phyloP scores from a whole-genome alignment of 1,140 invertebrate species.

The Sesamia nonagrioides region DNA sequence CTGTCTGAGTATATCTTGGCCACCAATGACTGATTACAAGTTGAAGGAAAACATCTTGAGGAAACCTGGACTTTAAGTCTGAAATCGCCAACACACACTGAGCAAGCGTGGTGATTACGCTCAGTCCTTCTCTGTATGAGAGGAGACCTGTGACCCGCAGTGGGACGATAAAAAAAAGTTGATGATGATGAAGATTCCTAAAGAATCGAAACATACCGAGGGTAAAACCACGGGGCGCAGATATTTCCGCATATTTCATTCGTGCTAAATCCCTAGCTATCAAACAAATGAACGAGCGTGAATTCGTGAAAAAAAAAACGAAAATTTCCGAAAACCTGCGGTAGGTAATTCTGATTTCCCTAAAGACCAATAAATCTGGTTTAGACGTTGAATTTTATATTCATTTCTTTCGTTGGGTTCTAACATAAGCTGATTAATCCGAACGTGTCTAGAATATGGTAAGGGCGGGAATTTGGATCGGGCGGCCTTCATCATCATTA shows the following conservation, averaged over 20 bases:
- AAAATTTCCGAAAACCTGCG: neutral
- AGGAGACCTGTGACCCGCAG: too few species aligned
- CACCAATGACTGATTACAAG: too few species aligned
- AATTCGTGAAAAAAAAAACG: constrained; percentile 13
- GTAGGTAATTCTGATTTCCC: constrained; percentile 18
- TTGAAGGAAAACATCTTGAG: too few species aligned
- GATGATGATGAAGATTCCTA: too few species aligned
- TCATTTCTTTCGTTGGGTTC: neutral
- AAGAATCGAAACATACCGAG: neutral
- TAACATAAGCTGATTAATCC: neutral
- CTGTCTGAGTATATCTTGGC: too few species aligned
- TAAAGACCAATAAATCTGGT: constrained; percentile 14
- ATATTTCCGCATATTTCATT: constrained; percentile 6
- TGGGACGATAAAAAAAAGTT: too few species aligned
- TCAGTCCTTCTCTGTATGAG: too few species aligned
- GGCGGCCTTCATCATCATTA: too few species aligned
- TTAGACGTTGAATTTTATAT: constrained; percentile 20
- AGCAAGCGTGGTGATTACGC: too few species aligned
- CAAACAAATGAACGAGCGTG: constrained; percentile 6
- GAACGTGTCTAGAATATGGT: neutral
- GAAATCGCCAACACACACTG: too few species aligned
- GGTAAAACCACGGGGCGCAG: neutral
- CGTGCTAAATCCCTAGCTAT: neutral
- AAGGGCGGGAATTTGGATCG: neutral
- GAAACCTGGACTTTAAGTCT: too few species aligned